Evolutionary conservation across 2,113 vertebrate genomes (phyloP).

Genomic region (Peromyscus leucopus): DNA sequence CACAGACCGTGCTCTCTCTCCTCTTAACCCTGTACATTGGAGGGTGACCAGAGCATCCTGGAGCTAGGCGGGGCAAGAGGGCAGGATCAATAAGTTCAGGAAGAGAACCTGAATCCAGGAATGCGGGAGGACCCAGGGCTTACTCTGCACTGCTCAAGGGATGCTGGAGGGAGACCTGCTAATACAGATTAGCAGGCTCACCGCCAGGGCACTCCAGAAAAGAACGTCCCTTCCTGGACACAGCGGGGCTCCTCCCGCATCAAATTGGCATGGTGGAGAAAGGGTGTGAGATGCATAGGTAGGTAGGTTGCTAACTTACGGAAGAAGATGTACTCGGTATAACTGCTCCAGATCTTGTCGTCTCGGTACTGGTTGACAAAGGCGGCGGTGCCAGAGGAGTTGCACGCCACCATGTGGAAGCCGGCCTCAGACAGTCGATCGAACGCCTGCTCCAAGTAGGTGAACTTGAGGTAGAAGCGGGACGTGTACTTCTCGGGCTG

Average conservation of each 20-base stretch:
- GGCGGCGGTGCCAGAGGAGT: conserved; percentile 90
- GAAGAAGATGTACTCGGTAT: conserved; percentile 95
- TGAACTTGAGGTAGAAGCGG: conserved; percentile 96
- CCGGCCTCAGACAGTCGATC: conserved; percentile 92
- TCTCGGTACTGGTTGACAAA: conserved; percentile 93
- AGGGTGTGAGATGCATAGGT: fast-evolving
- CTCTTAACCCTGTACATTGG: fast-evolving
- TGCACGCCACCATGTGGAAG: conserved; percentile 92
- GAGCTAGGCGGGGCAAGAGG: not conserved
- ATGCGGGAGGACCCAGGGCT: fast-evolving
- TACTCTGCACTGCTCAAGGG: fast-evolving
- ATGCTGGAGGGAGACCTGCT: fast-evolving
- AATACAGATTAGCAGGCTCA: fast-evolving
- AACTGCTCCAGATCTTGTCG: conserved; percentile 95
- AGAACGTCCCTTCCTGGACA: fast-evolving
- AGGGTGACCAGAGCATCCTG: not conserved
- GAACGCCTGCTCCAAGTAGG: conserved; percentile 94
- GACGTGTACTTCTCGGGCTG: conserved; percentile 94
- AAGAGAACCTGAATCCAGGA: not conserved
- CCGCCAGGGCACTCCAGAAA: not conserved
- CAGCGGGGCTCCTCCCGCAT: fast-evolving
- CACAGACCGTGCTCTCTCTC: not conserved
- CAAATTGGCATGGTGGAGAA: not conserved
- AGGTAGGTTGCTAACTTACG: conserved; percentile 87
- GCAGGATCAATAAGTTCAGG: not conserved